Conservation (phyloP, 1,140 invertebrate species). For the Macrobrachium nipponense region DNA sequence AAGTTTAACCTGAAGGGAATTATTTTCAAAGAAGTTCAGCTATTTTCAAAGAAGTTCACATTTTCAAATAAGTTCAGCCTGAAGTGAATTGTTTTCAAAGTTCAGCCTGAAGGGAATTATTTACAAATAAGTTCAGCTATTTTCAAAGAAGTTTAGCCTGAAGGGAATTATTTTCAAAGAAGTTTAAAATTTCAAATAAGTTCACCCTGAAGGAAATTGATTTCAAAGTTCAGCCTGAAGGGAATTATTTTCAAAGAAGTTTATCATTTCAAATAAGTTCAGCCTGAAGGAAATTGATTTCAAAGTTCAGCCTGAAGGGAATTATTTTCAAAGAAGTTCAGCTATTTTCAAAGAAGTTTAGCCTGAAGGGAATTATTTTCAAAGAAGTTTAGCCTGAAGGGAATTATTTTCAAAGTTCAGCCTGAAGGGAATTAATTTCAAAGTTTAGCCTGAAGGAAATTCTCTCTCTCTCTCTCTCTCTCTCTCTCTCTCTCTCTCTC, state of each 20-base stretch:
- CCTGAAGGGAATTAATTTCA: constrained; percentile 67
- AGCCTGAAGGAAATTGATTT: constrained; percentile 69
- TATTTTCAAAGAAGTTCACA: too few species aligned
- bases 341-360: constrained; percentile 81
- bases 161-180: constrained; percentile 72
- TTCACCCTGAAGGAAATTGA: constrained; percentile 68
- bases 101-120: constrained; percentile 72
- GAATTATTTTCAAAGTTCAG: constrained; percentile 75
- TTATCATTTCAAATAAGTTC: constrained; percentile 81
- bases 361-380: constrained; percentile 70
- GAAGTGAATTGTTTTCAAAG: constrained; percentile 69
- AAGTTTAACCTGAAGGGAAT: constrained; percentile 76
- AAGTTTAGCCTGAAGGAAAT: constrained; percentile 76
- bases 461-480: too few species aligned
- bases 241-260: too few species aligned
- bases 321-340: too few species aligned
- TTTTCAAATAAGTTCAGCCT: constrained; percentile 80
- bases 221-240: constrained; percentile 77
- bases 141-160: constrained; percentile 80
- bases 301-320: constrained; percentile 77
- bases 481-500: not conserved
- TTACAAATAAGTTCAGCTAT: too few species aligned
- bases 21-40: too few species aligned
- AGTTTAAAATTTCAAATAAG: too few species aligned
- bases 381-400: constrained; percentile 78